These are phyloP conservation scores for Taenioides sp. DNA, from an alignment of 2,797 vertebrate genomes.

Conservation along the genomic window DNA sequence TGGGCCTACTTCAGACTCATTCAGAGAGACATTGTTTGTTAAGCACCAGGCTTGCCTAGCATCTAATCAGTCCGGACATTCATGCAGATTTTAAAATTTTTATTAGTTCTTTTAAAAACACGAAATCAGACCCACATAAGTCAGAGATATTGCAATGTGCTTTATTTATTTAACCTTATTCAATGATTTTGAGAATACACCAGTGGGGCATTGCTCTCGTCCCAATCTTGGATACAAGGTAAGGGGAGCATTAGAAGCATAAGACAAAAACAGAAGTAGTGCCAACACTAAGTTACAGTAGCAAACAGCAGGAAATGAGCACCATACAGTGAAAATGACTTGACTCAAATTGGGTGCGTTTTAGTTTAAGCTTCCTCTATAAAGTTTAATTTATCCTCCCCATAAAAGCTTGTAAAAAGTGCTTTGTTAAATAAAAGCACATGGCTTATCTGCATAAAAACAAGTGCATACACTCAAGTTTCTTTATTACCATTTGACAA, in stretches of 20 bases:
- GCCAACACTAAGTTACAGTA: neutral
- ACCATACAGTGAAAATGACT: conserved; percentile 5
- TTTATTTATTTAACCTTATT: neutral
- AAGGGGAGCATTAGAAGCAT: neutral
- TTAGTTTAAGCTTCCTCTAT: conserved; percentile 11
- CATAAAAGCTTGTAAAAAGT: conserved; percentile 10
- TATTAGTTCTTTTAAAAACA: neutral
- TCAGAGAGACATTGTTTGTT: conserved; percentile 1
- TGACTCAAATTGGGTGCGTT: conserved; percentile 3
- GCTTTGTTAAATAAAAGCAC: conserved; percentile 10
- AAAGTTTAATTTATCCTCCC: conserved; percentile 2
- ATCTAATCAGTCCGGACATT: conserved; percentile 16
- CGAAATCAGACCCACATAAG: neutral
- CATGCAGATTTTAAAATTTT: conserved; percentile 4
- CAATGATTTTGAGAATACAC: neutral
- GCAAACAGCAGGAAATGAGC: conserved; percentile 4
- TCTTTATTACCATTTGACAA: too few relatives aligned
- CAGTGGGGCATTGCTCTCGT: neutral
- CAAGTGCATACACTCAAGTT: neutral
- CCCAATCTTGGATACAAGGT: neutral
- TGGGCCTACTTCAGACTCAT: conserved; percentile 11
- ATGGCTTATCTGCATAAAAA: conserved; percentile 11
- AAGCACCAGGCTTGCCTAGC: conserved; percentile 8
- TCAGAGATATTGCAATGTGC: neutral
- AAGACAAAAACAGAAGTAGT: neutral